Evolutionary conservation across 1,140 invertebrate genomes (phyloP), one percentile per base, ranked within the genome.

Genomic region (Lepidurus arcticus): DNA sequence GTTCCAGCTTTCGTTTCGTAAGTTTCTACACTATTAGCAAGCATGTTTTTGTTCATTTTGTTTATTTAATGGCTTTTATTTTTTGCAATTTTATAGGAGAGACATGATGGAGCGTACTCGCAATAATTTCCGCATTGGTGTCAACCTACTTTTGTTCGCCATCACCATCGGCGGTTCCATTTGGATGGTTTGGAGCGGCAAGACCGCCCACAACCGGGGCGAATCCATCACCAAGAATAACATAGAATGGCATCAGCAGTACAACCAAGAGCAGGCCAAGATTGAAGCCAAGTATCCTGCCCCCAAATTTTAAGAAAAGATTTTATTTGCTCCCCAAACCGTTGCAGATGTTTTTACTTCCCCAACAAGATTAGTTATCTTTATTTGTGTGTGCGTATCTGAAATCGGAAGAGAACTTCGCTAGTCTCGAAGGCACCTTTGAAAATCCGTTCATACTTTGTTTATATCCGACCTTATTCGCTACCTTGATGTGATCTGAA

Each of bases 171-270:
- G 77, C 9, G 78, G 74, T 45, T 79, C 73, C 24, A 16, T 79
- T 26, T 34, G 26, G 24, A 79, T 79, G 78, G 78, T 75, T 13
- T 47, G 77, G 8, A 79, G 75, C 74, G 78, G 78, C n/a, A 79
- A 79, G 34, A 75, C 44, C 74, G 47, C 74, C 11, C 42, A 43
- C n/a, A 44, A 44, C 47, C 74, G 74, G 0, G 78, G 78, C 42
- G 78, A 75, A 44, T 75, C 34, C 43, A 13, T 79, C 47, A 44
- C 77, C 16, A 21, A 79, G 13, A 42, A 77, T 24, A 79, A 79
- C 44, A 42, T 45, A n/a, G 44, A 44, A 44, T 79, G 74, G 78
- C 78, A 79, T 26, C 34, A 77, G 21, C 13, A 24, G 6, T 79
- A 79, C 75, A 79, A 79, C 78, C 16, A 45, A 45, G 76, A 47